phyloP scores from a whole-genome alignment of 1,140 invertebrate genomes.

The Portunus trituberculatus region DNA sequence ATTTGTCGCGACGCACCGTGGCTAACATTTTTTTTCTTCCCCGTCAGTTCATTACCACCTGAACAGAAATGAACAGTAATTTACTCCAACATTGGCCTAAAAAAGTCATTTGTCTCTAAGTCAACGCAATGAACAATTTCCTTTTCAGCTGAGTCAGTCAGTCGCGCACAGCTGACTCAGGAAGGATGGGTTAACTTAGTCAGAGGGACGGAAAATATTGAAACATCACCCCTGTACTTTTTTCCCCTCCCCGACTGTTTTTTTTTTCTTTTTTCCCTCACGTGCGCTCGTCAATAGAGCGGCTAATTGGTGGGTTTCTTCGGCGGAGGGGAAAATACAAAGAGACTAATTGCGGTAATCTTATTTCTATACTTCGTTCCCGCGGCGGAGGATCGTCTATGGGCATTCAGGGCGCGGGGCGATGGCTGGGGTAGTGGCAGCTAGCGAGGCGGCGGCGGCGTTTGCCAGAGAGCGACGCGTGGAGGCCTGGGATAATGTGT shows the following conservation, averaged over 20 bases:
- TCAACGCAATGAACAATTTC: too few relatives aligned
- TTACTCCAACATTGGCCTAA: too few relatives aligned
- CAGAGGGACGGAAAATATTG: not conserved
- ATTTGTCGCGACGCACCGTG: too few relatives aligned
- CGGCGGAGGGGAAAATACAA: not conserved
- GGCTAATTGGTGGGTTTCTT: not conserved
- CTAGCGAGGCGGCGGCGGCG: not conserved
- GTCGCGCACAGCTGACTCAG: not conserved
- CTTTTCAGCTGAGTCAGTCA: too few relatives aligned
- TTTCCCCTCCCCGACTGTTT: not conserved
- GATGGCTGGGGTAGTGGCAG: not conserved
- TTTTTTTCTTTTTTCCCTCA: not conserved
- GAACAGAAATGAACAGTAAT: too few relatives aligned
- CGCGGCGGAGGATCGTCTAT: not conserved
- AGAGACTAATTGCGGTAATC: conserved; percentile 3
- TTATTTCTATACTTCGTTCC: conserved; percentile 1
- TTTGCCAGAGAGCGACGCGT: too few relatives aligned
- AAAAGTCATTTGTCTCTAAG: too few relatives aligned
- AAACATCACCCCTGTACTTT: not conserved
- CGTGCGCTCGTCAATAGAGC: not conserved
- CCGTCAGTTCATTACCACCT: too few relatives aligned
- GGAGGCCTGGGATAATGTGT: not conserved
- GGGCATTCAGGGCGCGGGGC: not conserved
- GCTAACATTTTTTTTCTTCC: too few relatives aligned
- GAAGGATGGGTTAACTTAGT: not conserved